Evolutionary conservation across 2,888 invertebrate species (phyloP), one percentile per base, ranked within the genome.

Genomic region (Entomobrya multifasciata): DNA sequence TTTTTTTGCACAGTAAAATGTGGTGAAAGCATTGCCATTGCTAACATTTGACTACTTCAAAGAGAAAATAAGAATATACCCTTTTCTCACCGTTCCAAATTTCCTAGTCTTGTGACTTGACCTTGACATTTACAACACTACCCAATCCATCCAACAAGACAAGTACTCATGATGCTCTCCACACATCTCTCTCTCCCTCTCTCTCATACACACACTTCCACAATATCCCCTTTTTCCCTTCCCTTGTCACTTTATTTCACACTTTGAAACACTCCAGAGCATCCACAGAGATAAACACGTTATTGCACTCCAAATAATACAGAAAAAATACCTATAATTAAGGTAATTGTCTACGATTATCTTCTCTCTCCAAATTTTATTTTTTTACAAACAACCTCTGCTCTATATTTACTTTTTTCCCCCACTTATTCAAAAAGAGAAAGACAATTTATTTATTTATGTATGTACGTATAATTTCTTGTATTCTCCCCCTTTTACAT

Each of bases 101-200:
- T 30, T 30, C 49, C 49, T 3, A 15, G n/a, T 57, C 57, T 30
- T 30, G 2, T n/a, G 1, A 11, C 36, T 4, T 65, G 65, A 65
- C 65, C 65, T 65, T 65, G 65, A 65, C 65, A 65, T 65, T 65
- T 65, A 41, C 65, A 65, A 36, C 8, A 8, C 36, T 36, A 36
- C 25, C 62, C 62, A 27, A n/a, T n/a, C n/a, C n/a, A n/a, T n/a
- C n/a, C n/a, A n/a, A n/a, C n/a, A n/a, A n/a, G n/a, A n/a, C n/a
- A n/a, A n/a, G n/a, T n/a, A n/a, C n/a, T n/a, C n/a, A n/a, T n/a
- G n/a, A n/a, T n/a, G n/a, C n/a, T n/a, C n/a, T n/a, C n/a, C n/a
- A n/a, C 52, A 52, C 22, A 25, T 17, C 2, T 25, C 10, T n/a
- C 17, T 25, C 27, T 6, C 13, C 10, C n/a, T 10, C 30, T n/a